Evolutionary conservation across 2,113 vertebrate genomes (phyloP), one percentile per base, ranked within the genome.

Genomic region (Epinephelus lanceolatus): DNA sequence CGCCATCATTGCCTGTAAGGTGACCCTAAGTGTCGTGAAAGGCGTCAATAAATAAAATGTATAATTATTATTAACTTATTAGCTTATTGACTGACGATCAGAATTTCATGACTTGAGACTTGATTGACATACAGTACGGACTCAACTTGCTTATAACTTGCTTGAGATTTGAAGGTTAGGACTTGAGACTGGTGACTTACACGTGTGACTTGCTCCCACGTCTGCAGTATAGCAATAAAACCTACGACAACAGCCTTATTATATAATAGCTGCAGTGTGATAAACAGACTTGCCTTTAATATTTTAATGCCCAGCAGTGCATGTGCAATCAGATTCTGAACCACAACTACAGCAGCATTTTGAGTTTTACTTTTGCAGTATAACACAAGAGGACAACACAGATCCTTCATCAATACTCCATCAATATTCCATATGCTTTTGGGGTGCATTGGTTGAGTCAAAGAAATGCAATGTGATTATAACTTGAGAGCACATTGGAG

Each of bases 351-450:
- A 66, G 69, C 61, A 37, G 51, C 55, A 78, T 75, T 73, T 62
- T 61, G 19, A 71, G 6, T 71, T 77, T 72, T 71, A 70, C 53
- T 74, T 73, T 49, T 10, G 15, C 42, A 18, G 19, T 59, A n/a
- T 66, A 68, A 84, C 23, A 30, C 25, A 1, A 15, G 33, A 55
- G 53, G 67, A 83, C 52, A 40, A 86, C 14, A 51, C 63, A 45
- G 11, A 56, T 21, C 33, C 3, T 25, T 45, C 49, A 25, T 86
- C 42, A 86, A 88, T 85, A 86, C 85, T 84, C 89, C 49, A 25
- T 86, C 42, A 86, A 88, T 85, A 86, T 83, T 84, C 89, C 37
- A 89, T 57, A 52, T 13, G 23, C 11, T 67, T 74, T 66, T 65
- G 13, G 57, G 19, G n/a, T 21, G 19, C 21, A 45, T 45, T n/a